Base-by-base conservation (phyloP, 2,888 invertebrate species). In the Aphodius granarius region DNA sequence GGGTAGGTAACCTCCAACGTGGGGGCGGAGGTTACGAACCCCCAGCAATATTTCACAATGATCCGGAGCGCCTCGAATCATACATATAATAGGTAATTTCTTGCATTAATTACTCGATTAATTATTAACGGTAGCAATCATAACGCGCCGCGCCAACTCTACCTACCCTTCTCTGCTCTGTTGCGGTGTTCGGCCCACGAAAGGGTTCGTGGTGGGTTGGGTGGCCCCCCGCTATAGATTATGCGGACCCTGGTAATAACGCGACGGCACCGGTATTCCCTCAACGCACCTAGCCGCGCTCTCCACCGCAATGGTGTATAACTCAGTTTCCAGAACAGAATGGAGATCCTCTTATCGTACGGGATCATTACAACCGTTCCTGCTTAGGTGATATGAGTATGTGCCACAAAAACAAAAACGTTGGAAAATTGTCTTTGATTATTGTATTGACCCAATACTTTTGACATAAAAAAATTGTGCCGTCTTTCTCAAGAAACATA, bases 61-160 rank as follows among this genome's bases (percentile, higher is more conserved):
- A 87, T 86, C 85, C 85, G 85, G 43, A 85, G 86, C 85, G 84
- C 85, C 86, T 86, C 86, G 86, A 87, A 87, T 87, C 87, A 87
- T 87, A 87, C 86, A 85, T 86, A 88, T 88, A 88, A 88, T 87
- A 87, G 88, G 87, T 87, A 88, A 88, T 88, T 88, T 88, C 88
- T 88, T 88, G 88, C 87, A 88, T 87, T 88, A 88, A 88, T 88
- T 88, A 88, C 86, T 86, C 86, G 86, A 86, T 88, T 87, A 88
- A 88, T 86, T 87, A 88, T 88, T 88, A 85, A 88, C 85, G 84
- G 82, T 86, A 85, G 87, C 87, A 88, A 88, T 88, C 88, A 88
- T 88, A 87, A 86, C 86, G 86, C 79, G 70, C 73, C 63, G 83
- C 85, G 84, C 83, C 84, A 83, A 83, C 86, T 86, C 86, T 86